Evolutionary conservation across 2,888 invertebrate species (phyloP).

Genomic region (Stomorhina lunata): DNA sequence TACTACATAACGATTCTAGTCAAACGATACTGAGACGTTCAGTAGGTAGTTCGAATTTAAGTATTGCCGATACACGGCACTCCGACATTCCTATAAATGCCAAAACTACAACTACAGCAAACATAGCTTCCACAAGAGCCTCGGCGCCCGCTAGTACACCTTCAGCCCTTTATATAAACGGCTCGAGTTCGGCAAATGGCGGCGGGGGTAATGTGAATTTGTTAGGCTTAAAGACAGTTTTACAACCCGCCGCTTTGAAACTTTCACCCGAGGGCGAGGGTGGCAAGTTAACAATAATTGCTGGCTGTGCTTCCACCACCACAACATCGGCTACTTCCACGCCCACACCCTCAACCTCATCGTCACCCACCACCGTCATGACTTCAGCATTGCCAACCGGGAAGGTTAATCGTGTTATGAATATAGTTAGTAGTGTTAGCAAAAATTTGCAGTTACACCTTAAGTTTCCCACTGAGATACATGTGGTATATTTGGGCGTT

Average conservation of each 20-base stretch:
- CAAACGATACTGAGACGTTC: conserved; percentile 71
- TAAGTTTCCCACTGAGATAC: conserved; percentile 76
- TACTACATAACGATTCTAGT: conserved; percentile 67
- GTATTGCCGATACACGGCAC: conserved; percentile 67
- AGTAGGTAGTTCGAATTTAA: conserved; percentile 64
- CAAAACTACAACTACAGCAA: conserved; percentile 66
- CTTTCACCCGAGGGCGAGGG: conserved; percentile 57
- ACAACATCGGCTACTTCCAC: conserved; percentile 68
- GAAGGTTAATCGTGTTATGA: conserved; percentile 66
- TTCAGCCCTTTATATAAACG: conserved; percentile 9
- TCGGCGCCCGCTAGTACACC: conserved; percentile 70
- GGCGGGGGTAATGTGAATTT: conserved; percentile 22
- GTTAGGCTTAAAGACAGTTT: conserved; percentile 17
- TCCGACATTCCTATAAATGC: conserved; percentile 71
- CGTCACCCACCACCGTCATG: conserved; percentile 69
- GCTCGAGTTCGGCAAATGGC: conserved; percentile 9
- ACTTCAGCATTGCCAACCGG: conserved; percentile 46
- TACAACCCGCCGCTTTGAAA: conserved; percentile 16
- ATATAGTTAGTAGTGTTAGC: conserved; percentile 68
- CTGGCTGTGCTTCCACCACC: conserved; percentile 70
- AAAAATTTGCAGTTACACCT: conserved; percentile 69
- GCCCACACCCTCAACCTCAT: conserved; percentile 69
- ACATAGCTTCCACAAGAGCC: conserved; percentile 65
- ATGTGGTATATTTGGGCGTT: conserved; percentile 78
- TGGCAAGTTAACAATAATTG: conserved; percentile 67